Percentiles rank a stretch among this genome's conserved stretches.
phyloP scores from a whole-genome alignment of 1,140 invertebrate genomes.

The Brachionus angularis region DNA sequence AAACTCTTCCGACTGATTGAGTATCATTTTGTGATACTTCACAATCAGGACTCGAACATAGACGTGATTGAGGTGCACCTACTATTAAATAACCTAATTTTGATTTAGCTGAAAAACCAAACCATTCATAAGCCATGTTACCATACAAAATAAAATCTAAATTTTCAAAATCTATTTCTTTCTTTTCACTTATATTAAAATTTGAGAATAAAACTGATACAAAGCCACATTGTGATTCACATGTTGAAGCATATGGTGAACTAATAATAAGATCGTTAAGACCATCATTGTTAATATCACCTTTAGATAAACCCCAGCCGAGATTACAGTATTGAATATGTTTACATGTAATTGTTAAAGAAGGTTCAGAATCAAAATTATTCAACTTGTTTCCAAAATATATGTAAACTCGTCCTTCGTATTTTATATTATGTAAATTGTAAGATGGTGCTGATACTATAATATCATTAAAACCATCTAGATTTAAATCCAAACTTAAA shows the following conservation, averaged over 20 bases:
- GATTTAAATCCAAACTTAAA: constrained; percentile 47
- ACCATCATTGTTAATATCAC: constrained; percentile 49
- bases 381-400: constrained; percentile 45
- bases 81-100: constrained; percentile 41
- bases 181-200: constrained; percentile 36
- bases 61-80: constrained; percentile 47
- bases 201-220: constrained; percentile 46
- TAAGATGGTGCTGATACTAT: constrained; percentile 48
- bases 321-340: constrained; percentile 50
- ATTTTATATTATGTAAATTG: constrained; percentile 12
- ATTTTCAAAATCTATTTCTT: constrained; percentile 1
- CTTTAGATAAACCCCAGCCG: constrained; percentile 47
- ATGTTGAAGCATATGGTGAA: constrained; percentile 48
- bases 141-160: neutral
- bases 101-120: neutral
- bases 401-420: constrained; percentile 46
- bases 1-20: constrained; percentile 47
- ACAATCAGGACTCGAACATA: constrained; percentile 48
- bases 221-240: constrained; percentile 48
- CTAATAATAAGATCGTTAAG: constrained; percentile 49
- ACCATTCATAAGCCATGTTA: constrained; percentile 36
- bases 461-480: constrained; percentile 50
- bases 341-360: constrained; percentile 45
- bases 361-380: constrained; percentile 31
- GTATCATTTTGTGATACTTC: constrained; percentile 45